Evolutionary conservation across 2,797 vertebrate genomes (phyloP).

Genomic region (Clarias fuscus): DNA sequence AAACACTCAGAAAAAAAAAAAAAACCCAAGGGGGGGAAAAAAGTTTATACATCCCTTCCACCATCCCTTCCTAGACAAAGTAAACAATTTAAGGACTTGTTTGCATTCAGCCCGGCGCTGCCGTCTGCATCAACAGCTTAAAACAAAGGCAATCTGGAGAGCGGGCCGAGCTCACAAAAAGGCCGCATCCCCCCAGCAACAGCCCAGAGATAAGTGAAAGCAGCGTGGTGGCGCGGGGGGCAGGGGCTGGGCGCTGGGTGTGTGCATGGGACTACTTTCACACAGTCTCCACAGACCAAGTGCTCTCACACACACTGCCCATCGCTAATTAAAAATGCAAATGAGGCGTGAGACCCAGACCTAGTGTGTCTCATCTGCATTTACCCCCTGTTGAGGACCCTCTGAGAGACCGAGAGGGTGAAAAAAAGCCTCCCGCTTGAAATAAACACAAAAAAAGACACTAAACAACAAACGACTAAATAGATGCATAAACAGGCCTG

Average conservation of each 20-base stretch:
- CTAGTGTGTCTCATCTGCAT: conserved; percentile 91
- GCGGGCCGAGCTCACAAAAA: conserved; percentile 80
- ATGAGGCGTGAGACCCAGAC: conserved; percentile 93
- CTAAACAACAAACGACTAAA: conserved; percentile 59
- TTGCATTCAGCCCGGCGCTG: conserved; percentile 86
- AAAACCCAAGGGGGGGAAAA: conserved; percentile 24
- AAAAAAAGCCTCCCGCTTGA: conserved; percentile 54
- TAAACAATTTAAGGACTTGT: conserved; percentile 87
- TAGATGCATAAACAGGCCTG: conserved; percentile 61
- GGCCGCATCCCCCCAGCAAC: conserved; percentile 80
- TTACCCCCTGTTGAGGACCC: conserved; percentile 83
- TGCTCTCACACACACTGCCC: conserved; percentile 83
- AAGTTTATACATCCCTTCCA: conserved; percentile 69
- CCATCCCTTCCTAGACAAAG: conserved; percentile 77
- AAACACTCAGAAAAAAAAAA: conserved; percentile 20
- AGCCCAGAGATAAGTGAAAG: conserved; percentile 69
- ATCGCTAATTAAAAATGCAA: conserved; percentile 99
- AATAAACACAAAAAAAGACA: conserved; percentile 56
- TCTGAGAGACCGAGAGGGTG: conserved; percentile 68
- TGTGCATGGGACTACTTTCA: conserved; percentile 81
- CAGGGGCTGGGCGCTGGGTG: conserved; percentile 64
- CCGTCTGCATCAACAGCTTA: conserved; percentile 91
- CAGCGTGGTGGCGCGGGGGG: conserved; percentile 57
- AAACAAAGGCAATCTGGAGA: conserved; percentile 97
- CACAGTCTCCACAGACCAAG: conserved; percentile 79